Conservation (phyloP, 2,113 vertebrate species). For the Hippocampus comes region DNA sequence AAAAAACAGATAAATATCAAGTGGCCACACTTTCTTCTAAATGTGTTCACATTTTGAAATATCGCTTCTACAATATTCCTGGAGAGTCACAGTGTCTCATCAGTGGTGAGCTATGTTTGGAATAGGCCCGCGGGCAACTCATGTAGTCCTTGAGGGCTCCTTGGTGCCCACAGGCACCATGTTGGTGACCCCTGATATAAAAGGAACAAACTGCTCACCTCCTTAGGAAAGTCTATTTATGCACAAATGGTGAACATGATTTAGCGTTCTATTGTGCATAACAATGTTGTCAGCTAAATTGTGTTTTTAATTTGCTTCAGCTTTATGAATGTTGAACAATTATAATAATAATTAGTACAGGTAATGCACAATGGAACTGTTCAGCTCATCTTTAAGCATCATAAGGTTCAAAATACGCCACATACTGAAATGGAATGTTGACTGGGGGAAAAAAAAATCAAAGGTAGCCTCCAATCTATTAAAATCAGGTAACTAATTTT, state of each 20-base stretch:
- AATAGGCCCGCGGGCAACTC: too few species aligned
- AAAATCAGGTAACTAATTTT: slow-evolving; percentile 46
- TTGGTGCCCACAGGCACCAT: too few species aligned
- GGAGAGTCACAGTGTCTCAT: too few species aligned
- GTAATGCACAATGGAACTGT: slow-evolving; percentile 5
- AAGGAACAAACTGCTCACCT: neutral
- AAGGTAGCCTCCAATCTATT: slow-evolving; percentile 41
- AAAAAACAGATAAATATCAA: too few species aligned
- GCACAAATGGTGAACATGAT: neutral
- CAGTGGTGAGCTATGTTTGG: too few species aligned
- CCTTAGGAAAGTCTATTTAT: neutral
- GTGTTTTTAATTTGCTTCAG: neutral
- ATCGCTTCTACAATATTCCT: too few species aligned
- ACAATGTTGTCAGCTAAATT: neutral
- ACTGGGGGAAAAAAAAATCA: slow-evolving; percentile 29
- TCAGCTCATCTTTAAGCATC: slow-evolving; percentile 6
- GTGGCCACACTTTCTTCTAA: too few species aligned
- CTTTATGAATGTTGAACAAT: neutral
- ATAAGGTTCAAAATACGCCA: slow-evolving; percentile 10
- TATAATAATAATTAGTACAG: neutral
- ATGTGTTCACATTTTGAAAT: too few species aligned
- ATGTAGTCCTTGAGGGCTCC: too few species aligned
- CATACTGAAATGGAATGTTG: slow-evolving; percentile 27
- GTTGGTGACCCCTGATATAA: neutral
- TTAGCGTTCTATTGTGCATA: neutral